These are phyloP conservation scores for Nephila pilipes DNA, from an alignment of 1,140 invertebrate species.

Conservation along the genomic window DNA sequence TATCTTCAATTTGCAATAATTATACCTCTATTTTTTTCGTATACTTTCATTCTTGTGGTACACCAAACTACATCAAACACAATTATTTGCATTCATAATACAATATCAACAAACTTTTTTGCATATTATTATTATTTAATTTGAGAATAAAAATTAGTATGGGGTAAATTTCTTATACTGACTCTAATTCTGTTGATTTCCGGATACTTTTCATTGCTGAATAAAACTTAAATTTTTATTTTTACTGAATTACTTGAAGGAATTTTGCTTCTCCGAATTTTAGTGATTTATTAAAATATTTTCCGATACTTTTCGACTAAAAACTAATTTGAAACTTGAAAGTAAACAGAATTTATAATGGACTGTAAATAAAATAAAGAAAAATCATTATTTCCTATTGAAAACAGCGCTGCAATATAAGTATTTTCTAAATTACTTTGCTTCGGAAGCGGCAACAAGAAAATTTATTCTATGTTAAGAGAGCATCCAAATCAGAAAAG, in stretches of 20 bases:
- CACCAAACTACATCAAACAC: no score
- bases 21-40: no score
- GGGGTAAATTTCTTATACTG: no score
- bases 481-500: slow-evolving; percentile 6
- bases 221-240: background rate
- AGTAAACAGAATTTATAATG: background rate
- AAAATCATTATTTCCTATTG: background rate
- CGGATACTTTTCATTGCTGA: background rate
- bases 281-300: background rate
- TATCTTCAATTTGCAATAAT: no score
- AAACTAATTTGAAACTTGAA: background rate
- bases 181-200: background rate
- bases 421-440: background rate
- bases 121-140: no score
- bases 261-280: background rate
- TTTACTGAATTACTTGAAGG: background rate
- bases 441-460: background rate
- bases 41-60: no score
- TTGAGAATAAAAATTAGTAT: no score
- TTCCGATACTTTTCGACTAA: background rate
- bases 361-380: background rate
- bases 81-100: no score
- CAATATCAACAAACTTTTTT: no score
- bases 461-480: slow-evolving; percentile 37
- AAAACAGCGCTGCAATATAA: background rate